phyloP scores from a whole-genome alignment of 2,113 vertebrate genomes.

The Meleagris gallopavo region DNA sequence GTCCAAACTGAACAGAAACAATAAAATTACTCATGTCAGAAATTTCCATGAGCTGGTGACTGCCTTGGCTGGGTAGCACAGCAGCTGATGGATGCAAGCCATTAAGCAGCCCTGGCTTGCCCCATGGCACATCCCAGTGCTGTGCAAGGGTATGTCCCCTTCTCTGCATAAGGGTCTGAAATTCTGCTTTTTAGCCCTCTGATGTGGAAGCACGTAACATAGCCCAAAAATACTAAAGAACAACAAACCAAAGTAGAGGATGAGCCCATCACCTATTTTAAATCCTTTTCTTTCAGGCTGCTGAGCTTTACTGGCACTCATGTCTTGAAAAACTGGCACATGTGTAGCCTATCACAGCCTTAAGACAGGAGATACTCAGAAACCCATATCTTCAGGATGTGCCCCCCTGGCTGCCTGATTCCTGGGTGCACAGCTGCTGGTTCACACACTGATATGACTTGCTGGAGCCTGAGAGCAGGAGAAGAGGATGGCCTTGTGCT shows the following conservation, averaged over 20 bases:
- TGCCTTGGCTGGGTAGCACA: not conserved
- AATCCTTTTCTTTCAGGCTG: not conserved
- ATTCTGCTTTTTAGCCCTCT: not conserved
- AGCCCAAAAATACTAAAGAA: not conserved
- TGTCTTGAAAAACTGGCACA: not conserved
- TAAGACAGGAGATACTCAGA: not conserved
- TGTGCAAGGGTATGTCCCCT: not conserved
- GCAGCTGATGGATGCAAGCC: not conserved
- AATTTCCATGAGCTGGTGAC: conserved; percentile 37
- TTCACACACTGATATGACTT: accelerated
- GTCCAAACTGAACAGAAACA: conserved; percentile 39
- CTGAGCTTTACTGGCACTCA: not conserved
- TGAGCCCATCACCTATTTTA: not conserved
- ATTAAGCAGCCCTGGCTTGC: not conserved
- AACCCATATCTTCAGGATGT: not conserved
- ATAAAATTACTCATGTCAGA: conserved; percentile 6
- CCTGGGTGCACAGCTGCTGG: accelerated
- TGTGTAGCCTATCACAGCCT: too few species aligned
- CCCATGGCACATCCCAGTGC: accelerated
- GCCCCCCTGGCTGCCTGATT: not conserved
- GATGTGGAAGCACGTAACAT: not conserved
- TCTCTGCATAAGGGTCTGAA: accelerated
- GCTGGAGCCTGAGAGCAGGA: not conserved
- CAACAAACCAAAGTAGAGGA: not conserved
- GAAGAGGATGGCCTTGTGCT: not conserved